phyloP scores from a whole-genome alignment of 2,888 invertebrate genomes.

The Pilophorus perplexus region DNA sequence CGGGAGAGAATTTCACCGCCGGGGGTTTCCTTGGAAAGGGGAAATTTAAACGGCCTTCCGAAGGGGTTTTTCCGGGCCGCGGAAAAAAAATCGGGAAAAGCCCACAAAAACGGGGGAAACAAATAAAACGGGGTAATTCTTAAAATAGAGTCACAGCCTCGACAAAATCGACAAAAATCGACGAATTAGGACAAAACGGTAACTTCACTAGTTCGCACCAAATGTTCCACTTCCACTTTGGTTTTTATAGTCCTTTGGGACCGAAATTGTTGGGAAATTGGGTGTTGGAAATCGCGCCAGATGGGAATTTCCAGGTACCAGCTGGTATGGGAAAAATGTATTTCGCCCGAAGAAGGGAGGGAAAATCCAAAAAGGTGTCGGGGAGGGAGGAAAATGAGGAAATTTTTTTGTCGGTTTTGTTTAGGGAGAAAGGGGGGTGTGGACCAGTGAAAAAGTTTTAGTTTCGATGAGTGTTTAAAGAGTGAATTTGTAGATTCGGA shows the following conservation, averaged over 20 bases:
- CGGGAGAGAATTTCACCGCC: too few relatives aligned
- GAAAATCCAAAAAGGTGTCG: neutral
- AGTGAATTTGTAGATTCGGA: conserved; percentile 36
- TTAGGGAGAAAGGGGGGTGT: neutral
- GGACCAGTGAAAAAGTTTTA: neutral
- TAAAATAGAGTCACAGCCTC: conserved; percentile 35
- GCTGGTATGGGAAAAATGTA: neutral
- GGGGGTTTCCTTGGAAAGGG: neutral
- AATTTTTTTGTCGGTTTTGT: neutral
- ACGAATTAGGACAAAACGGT: too few relatives aligned
- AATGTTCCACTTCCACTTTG: neutral
- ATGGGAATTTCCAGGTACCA: conserved; percentile 1
- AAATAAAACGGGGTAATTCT: conserved; percentile 13
- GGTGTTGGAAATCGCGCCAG: too few relatives aligned
- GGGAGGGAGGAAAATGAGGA: conserved; percentile 5
- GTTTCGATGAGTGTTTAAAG: neutral
- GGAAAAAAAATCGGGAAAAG: neutral
- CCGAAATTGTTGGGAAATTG: too few relatives aligned
- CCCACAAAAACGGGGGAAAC: neutral
- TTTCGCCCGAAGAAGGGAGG: too few relatives aligned
- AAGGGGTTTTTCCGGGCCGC: neutral
- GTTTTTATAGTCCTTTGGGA: conserved; percentile 7
- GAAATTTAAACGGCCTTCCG: neutral
- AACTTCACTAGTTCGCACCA: too few relatives aligned
- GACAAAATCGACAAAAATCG: too few relatives aligned